These are phyloP conservation scores for Drosophila pachea DNA, from an alignment of 1,140 invertebrate species.

Conservation along the genomic window DNA sequence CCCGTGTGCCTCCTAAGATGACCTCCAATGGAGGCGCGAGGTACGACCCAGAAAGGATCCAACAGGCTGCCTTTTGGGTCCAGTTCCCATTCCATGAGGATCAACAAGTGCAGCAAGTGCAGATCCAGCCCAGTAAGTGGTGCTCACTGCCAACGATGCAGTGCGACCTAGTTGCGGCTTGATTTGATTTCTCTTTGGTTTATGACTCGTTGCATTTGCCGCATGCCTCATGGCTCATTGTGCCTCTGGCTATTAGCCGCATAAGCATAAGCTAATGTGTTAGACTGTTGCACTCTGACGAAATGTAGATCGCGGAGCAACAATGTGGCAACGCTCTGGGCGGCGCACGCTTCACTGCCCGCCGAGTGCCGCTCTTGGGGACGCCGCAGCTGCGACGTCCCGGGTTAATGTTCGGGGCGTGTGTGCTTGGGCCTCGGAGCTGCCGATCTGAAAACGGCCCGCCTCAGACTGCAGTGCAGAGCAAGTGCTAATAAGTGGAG, in stretches of 20 bases:
- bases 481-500: no score
- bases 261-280: background rate
- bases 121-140: background rate
- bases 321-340: constrained; percentile 42
- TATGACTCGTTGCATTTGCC: constrained; percentile 60
- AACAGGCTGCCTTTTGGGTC: no score
- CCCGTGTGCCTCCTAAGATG: no score
- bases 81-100: no score
- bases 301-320: constrained; percentile 25
- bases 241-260: background rate
- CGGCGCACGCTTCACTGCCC: constrained; percentile 57
- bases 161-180: constrained; percentile 19
- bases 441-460: constrained; percentile 5
- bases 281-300: constrained; percentile 12
- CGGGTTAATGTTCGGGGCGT: constrained; percentile 68
- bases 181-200: constrained; percentile 72
- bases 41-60: no score
- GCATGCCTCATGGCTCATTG: constrained; percentile 18
- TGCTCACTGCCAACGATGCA: no score
- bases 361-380: constrained; percentile 59
- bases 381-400: constrained; percentile 43
- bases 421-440: constrained; percentile 17
- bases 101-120: no score
- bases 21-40: no score
- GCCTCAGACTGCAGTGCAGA: no score